Evolutionary conservation across 2,797 vertebrate species (phyloP), one percentile per base, ranked within the genome.

Genomic region (Bucorvus abyssinicus): DNA sequence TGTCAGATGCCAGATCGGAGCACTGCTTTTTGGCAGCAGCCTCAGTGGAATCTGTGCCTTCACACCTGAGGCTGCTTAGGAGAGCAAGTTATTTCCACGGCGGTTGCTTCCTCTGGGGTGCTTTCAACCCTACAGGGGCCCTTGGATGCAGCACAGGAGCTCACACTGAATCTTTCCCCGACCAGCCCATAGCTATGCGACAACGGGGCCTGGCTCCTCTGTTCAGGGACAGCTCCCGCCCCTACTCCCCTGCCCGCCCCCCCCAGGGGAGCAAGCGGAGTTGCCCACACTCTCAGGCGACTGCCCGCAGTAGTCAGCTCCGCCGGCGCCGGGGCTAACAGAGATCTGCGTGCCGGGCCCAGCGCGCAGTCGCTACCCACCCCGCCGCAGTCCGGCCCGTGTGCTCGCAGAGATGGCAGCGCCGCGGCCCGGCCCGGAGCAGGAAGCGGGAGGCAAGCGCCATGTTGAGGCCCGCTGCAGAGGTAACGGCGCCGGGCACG

Each of bases 1-100:
- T 0, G 0, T 3, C 34, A 19, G 7, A 2, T 2, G 12, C 50
- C 57, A 56, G 26, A 15, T n/a, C 1, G 1, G 8, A 47, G 7
- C n/a, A 10, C 29, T 1, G 34, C 30, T 36, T 23, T 0, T 12
- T 4, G 30, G 24, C 5, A 0, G 32, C 26, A 27, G 52, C 42
- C 50, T 20, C 55, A 1, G 24, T 5, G 30, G 26, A 40, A 64
- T 26, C 45, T 7, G 14, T 12, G 32, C 26, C n/a, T 16, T 45
- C 84, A 9, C 36, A 52, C 21, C 32, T 10, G 40, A 45, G 55
- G 11, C 55, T 57, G 27, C 27, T 16, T 0, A 5, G 47, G 20
- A 75, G 14, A 85, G 27, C 32, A 14, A 23, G 11, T 12, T 22
- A n/a, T 15, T 63, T 10, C 42, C 27, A 2, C 0, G 1, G 36